Percentiles rank a stretch among this genome's conserved stretches.
Evolutionary conservation across 2,113 vertebrate genomes (phyloP).

Genomic region (Anhinga rufa): DNA sequence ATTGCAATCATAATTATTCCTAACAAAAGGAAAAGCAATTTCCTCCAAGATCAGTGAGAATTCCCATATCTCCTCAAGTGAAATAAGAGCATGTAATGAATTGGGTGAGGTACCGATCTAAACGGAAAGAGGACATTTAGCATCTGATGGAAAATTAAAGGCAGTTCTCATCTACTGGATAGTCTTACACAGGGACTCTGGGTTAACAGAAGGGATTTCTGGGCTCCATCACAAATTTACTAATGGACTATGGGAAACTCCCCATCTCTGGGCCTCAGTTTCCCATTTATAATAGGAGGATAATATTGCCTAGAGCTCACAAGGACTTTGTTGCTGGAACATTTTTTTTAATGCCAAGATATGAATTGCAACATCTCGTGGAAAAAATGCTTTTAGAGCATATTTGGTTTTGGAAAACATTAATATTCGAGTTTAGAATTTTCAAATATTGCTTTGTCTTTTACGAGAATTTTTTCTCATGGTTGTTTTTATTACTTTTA

Average conservation of each 20-base stretch:
- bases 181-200: neutral
- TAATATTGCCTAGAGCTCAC: neutral
- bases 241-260: neutral
- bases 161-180: neutral
- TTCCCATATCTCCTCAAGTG: neutral
- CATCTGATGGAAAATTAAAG: neutral
- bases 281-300: neutral
- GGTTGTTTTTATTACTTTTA: neutral
- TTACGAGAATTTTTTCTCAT: neutral
- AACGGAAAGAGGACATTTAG: neutral
- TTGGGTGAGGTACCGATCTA: neutral
- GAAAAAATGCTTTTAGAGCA: neutral
- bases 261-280: neutral
- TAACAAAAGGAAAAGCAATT: constrained; percentile 11
- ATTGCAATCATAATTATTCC: constrained; percentile 2
- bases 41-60: neutral
- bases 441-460: neutral
- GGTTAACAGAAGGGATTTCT: neutral
- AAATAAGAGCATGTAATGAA: neutral
- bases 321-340: neutral
- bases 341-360: neutral
- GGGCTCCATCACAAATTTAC: neutral
- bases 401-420: neutral
- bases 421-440: neutral
- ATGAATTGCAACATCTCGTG: neutral